Percentiles rank a stretch among this genome's conserved stretches.
These are phyloP conservation scores for Chaenogobius annularis DNA, from an alignment of 2,113 vertebrate species.

Conservation along the genomic window DNA sequence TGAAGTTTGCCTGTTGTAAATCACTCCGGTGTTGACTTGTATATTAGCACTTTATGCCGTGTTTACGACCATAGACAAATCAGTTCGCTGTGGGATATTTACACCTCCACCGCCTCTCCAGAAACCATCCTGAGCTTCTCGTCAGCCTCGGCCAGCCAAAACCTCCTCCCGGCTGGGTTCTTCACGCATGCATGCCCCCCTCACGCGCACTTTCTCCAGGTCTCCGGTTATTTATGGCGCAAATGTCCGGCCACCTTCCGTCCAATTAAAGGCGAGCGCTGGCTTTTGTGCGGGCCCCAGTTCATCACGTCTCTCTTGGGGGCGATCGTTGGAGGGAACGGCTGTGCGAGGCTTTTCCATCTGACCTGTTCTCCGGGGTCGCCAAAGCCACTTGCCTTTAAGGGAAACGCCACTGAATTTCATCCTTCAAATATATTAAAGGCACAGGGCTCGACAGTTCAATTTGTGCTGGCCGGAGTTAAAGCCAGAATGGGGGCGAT, in stretches of 20 bases:
- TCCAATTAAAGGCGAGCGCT: constrained; percentile 72
- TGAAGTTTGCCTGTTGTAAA: constrained; percentile 50
- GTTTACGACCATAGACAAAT: constrained; percentile 71
- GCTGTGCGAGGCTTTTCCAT: constrained; percentile 18
- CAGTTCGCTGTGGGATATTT: constrained; percentile 68
- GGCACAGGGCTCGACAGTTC: constrained; percentile 20
- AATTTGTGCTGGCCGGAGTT: constrained; percentile 27
- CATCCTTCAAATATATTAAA: constrained; percentile 23
- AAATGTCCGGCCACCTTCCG: constrained; percentile 58
- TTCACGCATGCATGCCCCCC: constrained; percentile 4
- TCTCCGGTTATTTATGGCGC: constrained; percentile 62
- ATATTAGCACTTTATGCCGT: constrained; percentile 67
- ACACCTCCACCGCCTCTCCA: constrained; percentile 39
- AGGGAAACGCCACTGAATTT: constrained; percentile 32
- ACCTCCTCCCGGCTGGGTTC: constrained; percentile 8
- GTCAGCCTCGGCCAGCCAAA: constrained; percentile 32
- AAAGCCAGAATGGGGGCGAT: constrained; percentile 1
- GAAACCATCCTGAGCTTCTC: constrained; percentile 43
- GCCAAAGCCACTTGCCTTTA: constrained; percentile 16
- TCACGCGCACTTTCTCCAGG: constrained; percentile 16
- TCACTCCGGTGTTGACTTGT: constrained; percentile 62
- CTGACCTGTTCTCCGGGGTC: constrained; percentile 33
- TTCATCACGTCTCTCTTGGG: constrained; percentile 54
- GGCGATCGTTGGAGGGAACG: background rate
- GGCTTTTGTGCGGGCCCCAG: constrained; percentile 49